Evolutionary conservation across 64 coral and sea anemone genomes (phyloP).

Genomic region (Dendrophyllia cribrosa): DNA sequence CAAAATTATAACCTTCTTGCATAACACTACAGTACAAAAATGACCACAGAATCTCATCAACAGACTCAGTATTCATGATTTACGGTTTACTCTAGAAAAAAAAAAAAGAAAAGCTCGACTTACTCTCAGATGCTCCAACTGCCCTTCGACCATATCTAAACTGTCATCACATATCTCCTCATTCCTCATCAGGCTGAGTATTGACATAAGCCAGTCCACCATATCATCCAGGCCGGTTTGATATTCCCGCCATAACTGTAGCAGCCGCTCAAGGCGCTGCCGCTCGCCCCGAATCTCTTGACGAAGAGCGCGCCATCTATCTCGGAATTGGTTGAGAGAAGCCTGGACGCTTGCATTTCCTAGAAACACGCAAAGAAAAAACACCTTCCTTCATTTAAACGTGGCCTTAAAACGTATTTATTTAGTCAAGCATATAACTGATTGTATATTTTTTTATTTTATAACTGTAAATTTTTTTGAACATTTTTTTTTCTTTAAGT

Average conservation of each 20-base stretch:
- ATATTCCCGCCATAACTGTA: constrained; percentile 91
- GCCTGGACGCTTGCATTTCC: constrained; percentile 71
- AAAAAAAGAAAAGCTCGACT: not conserved
- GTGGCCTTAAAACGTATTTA: too few relatives aligned
- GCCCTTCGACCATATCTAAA: constrained; percentile 74
- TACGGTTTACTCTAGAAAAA: too few relatives aligned
- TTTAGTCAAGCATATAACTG: too few relatives aligned
- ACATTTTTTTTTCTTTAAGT: too few relatives aligned
- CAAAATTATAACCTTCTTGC: too few relatives aligned
- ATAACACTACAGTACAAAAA: too few relatives aligned
- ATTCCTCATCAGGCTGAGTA: constrained; percentile 65
- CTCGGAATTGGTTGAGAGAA: constrained; percentile 64
- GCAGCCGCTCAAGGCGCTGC: constrained; percentile 77
- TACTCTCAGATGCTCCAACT: constrained; percentile 75
- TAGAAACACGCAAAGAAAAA: not conserved
- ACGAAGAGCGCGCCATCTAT: constrained; percentile 86
- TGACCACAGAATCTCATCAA: too few relatives aligned
- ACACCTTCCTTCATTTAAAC: not conserved
- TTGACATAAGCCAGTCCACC: constrained; percentile 82
- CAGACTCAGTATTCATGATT: too few relatives aligned
- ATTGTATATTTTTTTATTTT: too few relatives aligned
- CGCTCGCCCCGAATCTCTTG: constrained; percentile 75
- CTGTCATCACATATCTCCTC: constrained; percentile 46
- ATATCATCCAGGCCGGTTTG: constrained; percentile 85
- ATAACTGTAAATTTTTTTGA: too few relatives aligned